Evolutionary conservation across 92 coral and sea anemone species (phyloP).

Genomic region (Scolanthus callimorphus): DNA sequence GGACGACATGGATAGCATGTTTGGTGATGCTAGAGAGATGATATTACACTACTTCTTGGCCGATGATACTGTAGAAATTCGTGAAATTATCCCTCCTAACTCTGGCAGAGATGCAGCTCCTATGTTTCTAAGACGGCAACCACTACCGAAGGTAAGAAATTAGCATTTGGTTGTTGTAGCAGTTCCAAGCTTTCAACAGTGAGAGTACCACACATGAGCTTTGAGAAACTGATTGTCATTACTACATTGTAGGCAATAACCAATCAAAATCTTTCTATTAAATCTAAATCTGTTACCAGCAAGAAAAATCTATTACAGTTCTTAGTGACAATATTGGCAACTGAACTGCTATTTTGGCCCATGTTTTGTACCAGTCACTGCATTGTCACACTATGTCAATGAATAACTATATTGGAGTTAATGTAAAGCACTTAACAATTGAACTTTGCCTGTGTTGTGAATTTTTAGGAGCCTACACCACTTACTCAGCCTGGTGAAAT

Average conservation of each 20-base stretch:
- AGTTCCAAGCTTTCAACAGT: no score
- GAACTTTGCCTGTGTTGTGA: no score
- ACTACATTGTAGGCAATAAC: no score
- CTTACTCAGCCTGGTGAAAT: slow-evolving; percentile 92
- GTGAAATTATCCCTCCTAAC: slow-evolving; percentile 85
- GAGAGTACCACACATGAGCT: no score
- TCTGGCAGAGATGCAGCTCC: slow-evolving; percentile 98
- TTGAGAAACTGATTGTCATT: no score
- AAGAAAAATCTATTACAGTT: no score
- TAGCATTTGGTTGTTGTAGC: no score
- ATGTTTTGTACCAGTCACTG: no score
- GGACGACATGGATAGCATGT: slow-evolving; percentile 97
- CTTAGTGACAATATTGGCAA: no score
- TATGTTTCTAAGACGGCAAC: slow-evolving; percentile 86
- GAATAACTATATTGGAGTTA: neutral
- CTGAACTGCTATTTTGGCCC: no score
- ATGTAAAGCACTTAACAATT: neutral
- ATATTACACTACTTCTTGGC: slow-evolving; percentile 94
- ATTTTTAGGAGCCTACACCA: slow-evolving; percentile 72
- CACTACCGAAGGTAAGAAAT: slow-evolving; percentile 72
- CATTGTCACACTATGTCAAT: neutral
- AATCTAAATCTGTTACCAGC: no score
- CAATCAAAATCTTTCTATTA: no score
- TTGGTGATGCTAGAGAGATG: slow-evolving; percentile 96
- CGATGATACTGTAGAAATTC: slow-evolving; percentile 92